Evolutionary conservation across 2,113 vertebrate genomes (phyloP), one percentile per base, ranked within the genome.

Genomic region (Psettodes erumei): DNA sequence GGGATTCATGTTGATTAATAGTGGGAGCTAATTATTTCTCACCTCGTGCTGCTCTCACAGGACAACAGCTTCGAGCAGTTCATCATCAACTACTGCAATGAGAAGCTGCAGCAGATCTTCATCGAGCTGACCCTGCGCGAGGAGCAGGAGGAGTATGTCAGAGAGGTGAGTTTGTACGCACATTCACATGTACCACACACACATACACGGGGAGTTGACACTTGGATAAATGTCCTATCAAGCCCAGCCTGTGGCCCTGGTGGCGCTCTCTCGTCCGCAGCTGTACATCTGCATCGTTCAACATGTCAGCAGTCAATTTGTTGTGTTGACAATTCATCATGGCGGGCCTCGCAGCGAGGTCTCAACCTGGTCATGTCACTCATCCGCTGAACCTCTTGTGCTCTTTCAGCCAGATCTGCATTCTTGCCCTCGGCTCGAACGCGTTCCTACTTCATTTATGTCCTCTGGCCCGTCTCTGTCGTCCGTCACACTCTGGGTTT

Each of bases 21-120:
- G 5, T 19, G 10, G 25, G 8, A 25, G 12, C 68, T 90, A 23
- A 85, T 21, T n/a, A 18, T 40, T 30, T 62, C 55, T 35, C 9
- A 66, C 5, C 32, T 51, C 47, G 30, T 27, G 8, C 56, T 19
- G 1, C 66, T 42, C 45, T 13, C 21, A 30, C 89, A 99, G 98
- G 97, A 99, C 81, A 99, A 99, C 94, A 99, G 98, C 90, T 99
- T 99, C 79, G 98, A 99, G 89, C 98, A 99, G 87, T 99, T 99
- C 88, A 99, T 99, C 86, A 99, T 99, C 90, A 99, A 99, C 92
- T 99, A 99, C 85, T 99, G 98, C 86, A 99, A 99, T 32, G 98
- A 99, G 92, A 99, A 99, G 86, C 85, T 99, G 74, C 98, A 99
- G 85, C 98, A 99, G 91, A 98, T 99, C 91, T 99, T 99, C 94